Evolutionary conservation across 2,888 invertebrate genomes (phyloP).

Genomic region (Drosophila emarginata): DNA sequence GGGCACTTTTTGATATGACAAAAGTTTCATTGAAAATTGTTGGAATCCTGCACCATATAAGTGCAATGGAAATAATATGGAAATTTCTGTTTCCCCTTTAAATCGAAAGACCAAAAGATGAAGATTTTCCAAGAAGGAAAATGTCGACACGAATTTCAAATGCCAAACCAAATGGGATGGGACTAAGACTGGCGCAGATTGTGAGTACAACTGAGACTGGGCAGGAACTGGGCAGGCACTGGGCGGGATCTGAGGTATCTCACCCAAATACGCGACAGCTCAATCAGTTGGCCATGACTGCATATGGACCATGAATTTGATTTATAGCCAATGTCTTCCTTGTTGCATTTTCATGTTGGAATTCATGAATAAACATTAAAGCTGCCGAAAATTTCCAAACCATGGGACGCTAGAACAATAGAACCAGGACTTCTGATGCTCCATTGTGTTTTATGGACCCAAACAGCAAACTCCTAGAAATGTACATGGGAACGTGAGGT

Average conservation of each 20-base stretch:
- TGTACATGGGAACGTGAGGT: slow-evolving; percentile 61
- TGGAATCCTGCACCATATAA: slow-evolving; percentile 55
- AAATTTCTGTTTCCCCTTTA: slow-evolving; percentile 49
- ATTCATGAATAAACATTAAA: slow-evolving; percentile 75
- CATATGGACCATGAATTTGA: slow-evolving; percentile 65
- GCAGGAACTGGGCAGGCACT: not conserved
- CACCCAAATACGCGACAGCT: slow-evolving; percentile 76
- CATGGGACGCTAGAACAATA: slow-evolving; percentile 63
- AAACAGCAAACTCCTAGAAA: slow-evolving; percentile 15
- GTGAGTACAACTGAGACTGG: not conserved
- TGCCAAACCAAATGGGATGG: slow-evolving; percentile 53
- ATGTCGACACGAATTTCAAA: slow-evolving; percentile 52
- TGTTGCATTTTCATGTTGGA: slow-evolving; percentile 73
- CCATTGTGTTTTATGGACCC: slow-evolving; percentile 70
- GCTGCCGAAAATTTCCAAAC: slow-evolving; percentile 67
- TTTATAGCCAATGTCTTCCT: slow-evolving; percentile 68
- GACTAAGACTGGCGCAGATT: not conserved
- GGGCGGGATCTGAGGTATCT: slow-evolving; percentile 60
- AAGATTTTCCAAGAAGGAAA: slow-evolving; percentile 42
- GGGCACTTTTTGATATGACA: slow-evolving; percentile 46
- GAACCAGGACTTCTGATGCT: slow-evolving; percentile 65
- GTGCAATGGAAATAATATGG: slow-evolving; percentile 40
- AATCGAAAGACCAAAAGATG: slow-evolving; percentile 27
- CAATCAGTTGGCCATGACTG: slow-evolving; percentile 75
- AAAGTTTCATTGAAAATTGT: slow-evolving; percentile 37